Percentiles rank a stretch among this genome's conserved stretches.
Evolutionary conservation across 2,113 vertebrate species (phyloP).

Genomic region (Odocoileus hemionus): DNA sequence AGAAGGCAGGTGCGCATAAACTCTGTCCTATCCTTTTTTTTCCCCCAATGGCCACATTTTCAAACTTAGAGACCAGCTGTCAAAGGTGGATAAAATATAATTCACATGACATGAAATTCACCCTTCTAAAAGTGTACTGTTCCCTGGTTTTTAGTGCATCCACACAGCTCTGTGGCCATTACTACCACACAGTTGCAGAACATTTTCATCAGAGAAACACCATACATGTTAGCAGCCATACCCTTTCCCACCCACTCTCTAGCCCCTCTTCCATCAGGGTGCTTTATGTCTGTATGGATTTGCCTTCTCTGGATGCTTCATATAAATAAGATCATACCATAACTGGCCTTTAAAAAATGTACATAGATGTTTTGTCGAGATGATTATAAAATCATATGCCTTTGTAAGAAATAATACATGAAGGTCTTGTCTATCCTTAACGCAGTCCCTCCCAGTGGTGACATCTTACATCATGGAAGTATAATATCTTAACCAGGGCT

Average conservation of each 20-base stretch:
- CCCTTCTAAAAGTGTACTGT: background rate
- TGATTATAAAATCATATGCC: background rate
- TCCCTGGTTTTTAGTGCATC: background rate
- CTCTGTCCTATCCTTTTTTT: background rate
- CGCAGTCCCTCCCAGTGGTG: background rate
- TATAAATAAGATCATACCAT: background rate
- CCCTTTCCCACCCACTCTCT: background rate
- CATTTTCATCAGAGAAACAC: background rate
- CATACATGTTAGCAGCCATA: background rate
- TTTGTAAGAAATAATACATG: background rate
- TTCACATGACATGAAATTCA: background rate
- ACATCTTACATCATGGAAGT: too few relatives aligned
- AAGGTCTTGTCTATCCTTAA: background rate
- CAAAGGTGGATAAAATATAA: background rate
- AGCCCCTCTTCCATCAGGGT: background rate
- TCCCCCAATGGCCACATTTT: background rate
- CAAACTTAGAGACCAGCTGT: background rate
- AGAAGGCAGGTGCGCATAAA: background rate
- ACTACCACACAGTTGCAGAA: background rate
- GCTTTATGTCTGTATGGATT: background rate
- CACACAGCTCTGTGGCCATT: background rate
- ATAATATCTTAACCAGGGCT: background rate
- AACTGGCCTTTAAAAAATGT: background rate
- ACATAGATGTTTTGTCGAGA: background rate
- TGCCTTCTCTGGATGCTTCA: background rate